phyloP scores from a whole-genome alignment of 2,888 invertebrate species.

The Tyria jacobaeae region DNA sequence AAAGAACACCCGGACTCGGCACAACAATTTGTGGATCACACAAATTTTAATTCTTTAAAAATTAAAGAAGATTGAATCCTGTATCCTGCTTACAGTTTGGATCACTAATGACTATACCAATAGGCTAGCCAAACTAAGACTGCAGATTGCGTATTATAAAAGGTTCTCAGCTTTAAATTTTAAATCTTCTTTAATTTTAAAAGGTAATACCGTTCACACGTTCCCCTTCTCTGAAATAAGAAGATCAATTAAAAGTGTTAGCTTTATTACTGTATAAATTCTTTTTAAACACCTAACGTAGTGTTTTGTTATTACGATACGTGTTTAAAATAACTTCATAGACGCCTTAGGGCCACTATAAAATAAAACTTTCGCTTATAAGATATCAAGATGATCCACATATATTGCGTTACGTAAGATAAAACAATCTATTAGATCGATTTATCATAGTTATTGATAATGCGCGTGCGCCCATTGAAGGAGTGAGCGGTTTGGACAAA shows the following conservation, averaged over 20 bases:
- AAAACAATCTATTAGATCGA: slow-evolving; percentile 39
- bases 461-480: slow-evolving; percentile 22
- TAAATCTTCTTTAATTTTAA: too few species aligned
- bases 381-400: slow-evolving; percentile 43
- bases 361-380: slow-evolving; percentile 48
- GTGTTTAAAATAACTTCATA: slow-evolving; percentile 26
- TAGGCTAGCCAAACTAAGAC: too few species aligned
- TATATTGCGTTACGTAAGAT: slow-evolving; percentile 46
- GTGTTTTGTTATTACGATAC: slow-evolving; percentile 23
- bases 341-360: slow-evolving; percentile 39
- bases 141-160: too few species aligned
- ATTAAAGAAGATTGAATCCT: too few species aligned
- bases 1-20: too few species aligned
- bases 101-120: too few species aligned
- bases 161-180: too few species aligned
- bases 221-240: too few species aligned
- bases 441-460: slow-evolving; percentile 46
- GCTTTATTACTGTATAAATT: slow-evolving; percentile 2
- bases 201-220: background rate
- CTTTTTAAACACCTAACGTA: background rate
- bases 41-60: too few species aligned
- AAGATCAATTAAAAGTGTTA: slow-evolving; percentile 5
- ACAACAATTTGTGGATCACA: too few species aligned
- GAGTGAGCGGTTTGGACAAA: slow-evolving; percentile 41
- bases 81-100: too few species aligned